Evolutionary conservation across 2,888 invertebrate genomes (phyloP).

Genomic region (Steinernema carpocapsae): DNA sequence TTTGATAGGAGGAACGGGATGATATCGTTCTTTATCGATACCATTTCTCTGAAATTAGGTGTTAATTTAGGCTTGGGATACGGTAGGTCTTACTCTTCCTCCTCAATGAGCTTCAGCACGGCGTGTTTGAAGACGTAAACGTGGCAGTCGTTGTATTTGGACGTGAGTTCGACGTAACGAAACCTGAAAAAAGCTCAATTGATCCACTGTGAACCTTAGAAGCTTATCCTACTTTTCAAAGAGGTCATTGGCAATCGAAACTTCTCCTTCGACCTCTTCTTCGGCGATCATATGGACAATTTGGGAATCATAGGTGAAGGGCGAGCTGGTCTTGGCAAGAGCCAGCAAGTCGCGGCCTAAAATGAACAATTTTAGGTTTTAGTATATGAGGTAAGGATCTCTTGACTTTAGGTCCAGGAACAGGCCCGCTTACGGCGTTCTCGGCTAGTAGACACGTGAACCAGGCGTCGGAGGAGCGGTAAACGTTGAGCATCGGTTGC

Average conservation of each 20-base stretch:
- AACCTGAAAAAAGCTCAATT: slow-evolving; percentile 45
- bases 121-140: slow-evolving; percentile 58
- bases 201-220: slow-evolving; percentile 16
- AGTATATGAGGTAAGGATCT: slow-evolving; percentile 68
- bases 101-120: slow-evolving; percentile 38
- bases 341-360: slow-evolving; percentile 84
- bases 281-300: slow-evolving; percentile 86
- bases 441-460: slow-evolving; percentile 74
- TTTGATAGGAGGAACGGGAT: slow-evolving; percentile 55
- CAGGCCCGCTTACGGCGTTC: slow-evolving; percentile 72
- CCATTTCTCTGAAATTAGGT: slow-evolving; percentile 45
- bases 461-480: slow-evolving; percentile 83
- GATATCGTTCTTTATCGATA: slow-evolving; percentile 65
- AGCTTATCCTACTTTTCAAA: slow-evolving; percentile 77
- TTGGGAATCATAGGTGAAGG: slow-evolving; percentile 69
- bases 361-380: slow-evolving; percentile 48
- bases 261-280: slow-evolving; percentile 84
- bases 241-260: slow-evolving; percentile 71
- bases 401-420: slow-evolving; percentile 86
- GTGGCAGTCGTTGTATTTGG: slow-evolving; percentile 61
- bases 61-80: neutral
- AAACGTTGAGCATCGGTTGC: slow-evolving; percentile 82
- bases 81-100: slow-evolving; percentile 35
- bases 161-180: slow-evolving; percentile 50
- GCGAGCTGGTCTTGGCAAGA: slow-evolving; percentile 76